These are phyloP conservation scores for Galeopterus variegatus DNA, from an alignment of 2,113 vertebrate genomes.

Conservation along the genomic window DNA sequence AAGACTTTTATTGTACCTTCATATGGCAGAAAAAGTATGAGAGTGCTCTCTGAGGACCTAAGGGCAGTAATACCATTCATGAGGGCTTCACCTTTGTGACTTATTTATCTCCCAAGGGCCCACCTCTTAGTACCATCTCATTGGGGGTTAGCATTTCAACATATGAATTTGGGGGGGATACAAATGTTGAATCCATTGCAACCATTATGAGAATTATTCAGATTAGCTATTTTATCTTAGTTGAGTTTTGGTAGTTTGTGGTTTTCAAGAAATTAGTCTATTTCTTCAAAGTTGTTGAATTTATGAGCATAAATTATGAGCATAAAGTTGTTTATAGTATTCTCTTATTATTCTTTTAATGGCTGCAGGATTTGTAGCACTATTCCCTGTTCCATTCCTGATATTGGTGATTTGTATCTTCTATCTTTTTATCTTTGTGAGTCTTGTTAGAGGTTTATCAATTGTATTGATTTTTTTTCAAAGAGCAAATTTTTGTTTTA, in stretches of 20 bases:
- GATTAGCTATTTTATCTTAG: constrained; percentile 35
- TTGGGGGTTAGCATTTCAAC: background rate
- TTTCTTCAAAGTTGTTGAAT: constrained; percentile 61
- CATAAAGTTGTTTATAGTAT: background rate
- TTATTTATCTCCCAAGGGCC: background rate
- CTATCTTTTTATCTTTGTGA: constrained; percentile 51
- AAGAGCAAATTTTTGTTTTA: constrained; percentile 46
- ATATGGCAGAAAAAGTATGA: background rate
- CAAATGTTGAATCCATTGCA: background rate
- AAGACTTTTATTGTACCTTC: background rate
- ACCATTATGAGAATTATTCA: constrained; percentile 34
- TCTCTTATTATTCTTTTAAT: constrained; percentile 25
- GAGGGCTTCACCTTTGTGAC: background rate
- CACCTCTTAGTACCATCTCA: background rate
- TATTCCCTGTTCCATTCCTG: background rate
- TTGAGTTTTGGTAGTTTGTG: constrained; percentile 55
- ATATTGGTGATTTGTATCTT: constrained; percentile 14
- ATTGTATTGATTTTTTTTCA: background rate
- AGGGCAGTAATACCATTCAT: background rate
- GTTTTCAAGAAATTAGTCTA: constrained; percentile 18
- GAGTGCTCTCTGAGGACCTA: background rate
- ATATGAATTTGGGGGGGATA: background rate
- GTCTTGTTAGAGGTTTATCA: constrained; percentile 53
- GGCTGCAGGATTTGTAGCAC: background rate
- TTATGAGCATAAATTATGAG: constrained; percentile 41